These are phyloP conservation scores for Pholis gunnellus DNA, from an alignment of 2,113 vertebrate species.

Conservation along the genomic window DNA sequence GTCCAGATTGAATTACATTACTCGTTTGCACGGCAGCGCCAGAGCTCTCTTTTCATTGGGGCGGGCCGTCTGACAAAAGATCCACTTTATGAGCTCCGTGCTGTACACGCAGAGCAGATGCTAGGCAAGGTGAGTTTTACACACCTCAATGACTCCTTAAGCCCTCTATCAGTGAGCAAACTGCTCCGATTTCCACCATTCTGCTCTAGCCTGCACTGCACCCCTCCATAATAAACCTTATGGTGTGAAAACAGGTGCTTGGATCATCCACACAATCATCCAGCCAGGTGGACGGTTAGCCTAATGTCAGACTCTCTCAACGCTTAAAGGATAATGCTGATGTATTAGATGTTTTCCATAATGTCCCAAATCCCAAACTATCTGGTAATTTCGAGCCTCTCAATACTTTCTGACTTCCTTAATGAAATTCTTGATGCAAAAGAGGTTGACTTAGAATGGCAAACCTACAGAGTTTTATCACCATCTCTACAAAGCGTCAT, in stretches of 20 bases:
- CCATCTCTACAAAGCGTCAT: not conserved
- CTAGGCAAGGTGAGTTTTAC: constrained; percentile 58
- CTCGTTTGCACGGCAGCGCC: constrained; percentile 41
- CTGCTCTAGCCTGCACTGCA: constrained; percentile 9
- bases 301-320: not conserved
- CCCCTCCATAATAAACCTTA: constrained; percentile 17
- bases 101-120: constrained; percentile 65
- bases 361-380: not conserved
- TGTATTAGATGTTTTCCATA: not conserved
- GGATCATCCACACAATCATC: constrained; percentile 14
- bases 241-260: constrained; percentile 64
- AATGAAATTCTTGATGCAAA: not conserved
- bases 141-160: constrained; percentile 64
- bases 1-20: constrained; percentile 69
- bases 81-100: constrained; percentile 55
- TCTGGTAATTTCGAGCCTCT: not conserved
- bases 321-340: not conserved
- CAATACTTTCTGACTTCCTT: not conserved
- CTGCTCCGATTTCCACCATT: constrained; percentile 55
- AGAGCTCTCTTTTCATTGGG: constrained; percentile 46
- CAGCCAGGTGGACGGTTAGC: constrained; percentile 9
- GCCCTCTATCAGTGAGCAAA: constrained; percentile 56
- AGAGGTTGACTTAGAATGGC: not conserved
- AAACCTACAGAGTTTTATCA: not conserved
- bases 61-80: constrained; percentile 52